Evolutionary conservation across 2,113 vertebrate genomes (phyloP).

Genomic region (Phalacrocorax pelagicus): DNA sequence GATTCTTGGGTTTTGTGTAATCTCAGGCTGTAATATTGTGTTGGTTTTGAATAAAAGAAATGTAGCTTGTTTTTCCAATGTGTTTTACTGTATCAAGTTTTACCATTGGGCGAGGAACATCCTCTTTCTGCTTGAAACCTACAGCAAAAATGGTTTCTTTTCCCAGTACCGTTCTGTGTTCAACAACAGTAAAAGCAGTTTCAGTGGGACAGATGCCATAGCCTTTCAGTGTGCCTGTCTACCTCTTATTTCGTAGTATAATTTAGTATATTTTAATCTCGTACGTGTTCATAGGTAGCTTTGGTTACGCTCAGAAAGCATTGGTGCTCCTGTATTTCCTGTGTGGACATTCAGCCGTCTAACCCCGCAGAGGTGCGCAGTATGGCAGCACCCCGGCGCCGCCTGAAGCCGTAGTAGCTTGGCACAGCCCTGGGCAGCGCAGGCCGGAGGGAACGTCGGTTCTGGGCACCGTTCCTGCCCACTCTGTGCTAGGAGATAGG

Average conservation of each 20-base stretch:
- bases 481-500: background rate
- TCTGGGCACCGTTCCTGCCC: background rate
- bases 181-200: background rate
- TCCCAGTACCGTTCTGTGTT: background rate
- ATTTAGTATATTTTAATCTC: background rate
- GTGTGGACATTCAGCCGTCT: background rate
- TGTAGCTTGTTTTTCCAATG: background rate
- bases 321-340: background rate
- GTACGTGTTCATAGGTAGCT: background rate
- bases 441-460: background rate
- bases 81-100: background rate
- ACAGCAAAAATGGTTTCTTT: background rate
- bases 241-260: background rate
- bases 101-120: background rate
- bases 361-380: background rate
- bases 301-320: background rate
- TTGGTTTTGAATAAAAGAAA: constrained; percentile 3
- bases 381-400: background rate
- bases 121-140: background rate
- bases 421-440: background rate
- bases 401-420: background rate
- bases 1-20: background rate
- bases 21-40: background rate
- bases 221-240: background rate
- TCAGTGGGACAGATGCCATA: background rate